Percentiles rank a stretch among this genome's conserved stretches.
phyloP scores from a whole-genome alignment of 92 coral and sea anemone genomes.

The Actinostola sp. region DNA sequence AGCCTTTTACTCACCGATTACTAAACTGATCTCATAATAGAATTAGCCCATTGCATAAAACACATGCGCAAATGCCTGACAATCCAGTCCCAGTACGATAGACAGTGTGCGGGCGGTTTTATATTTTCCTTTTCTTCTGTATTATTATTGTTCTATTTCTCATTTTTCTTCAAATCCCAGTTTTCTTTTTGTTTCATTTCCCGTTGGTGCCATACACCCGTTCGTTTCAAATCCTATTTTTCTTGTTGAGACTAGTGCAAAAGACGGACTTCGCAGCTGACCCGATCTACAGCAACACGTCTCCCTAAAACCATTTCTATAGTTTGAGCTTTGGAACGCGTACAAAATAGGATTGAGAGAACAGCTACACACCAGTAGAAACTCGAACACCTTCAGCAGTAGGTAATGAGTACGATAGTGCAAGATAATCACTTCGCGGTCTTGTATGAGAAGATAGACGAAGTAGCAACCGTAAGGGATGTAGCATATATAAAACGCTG shows the following conservation, averaged over 20 bases:
- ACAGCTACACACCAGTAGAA: slow-evolving; percentile 62
- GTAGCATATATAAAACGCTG: slow-evolving; percentile 61
- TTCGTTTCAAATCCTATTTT: slow-evolving; percentile 5
- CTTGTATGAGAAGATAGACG: slow-evolving; percentile 45
- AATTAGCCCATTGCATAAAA: no score
- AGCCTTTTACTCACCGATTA: no score
- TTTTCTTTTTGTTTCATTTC: background rate
- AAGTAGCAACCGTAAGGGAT: slow-evolving; percentile 64
- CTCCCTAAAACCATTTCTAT: slow-evolving; percentile 64
- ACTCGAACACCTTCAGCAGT: slow-evolving; percentile 55
- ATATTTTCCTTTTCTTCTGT: no score
- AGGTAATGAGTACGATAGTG: slow-evolving; percentile 33
- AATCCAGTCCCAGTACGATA: no score
- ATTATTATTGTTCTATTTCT: no score
- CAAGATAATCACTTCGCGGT: slow-evolving; percentile 10
- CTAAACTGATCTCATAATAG: no score
- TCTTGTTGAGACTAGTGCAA: slow-evolving; percentile 9
- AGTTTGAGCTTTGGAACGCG: slow-evolving; percentile 81
- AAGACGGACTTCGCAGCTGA: background rate
- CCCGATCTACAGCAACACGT: slow-evolving; percentile 2
- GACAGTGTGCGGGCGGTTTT: no score
- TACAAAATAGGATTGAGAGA: slow-evolving; percentile 71
- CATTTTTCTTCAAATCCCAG: no score
- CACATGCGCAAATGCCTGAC: no score
- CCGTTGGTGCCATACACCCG: no score